Evolutionary conservation across 2,797 vertebrate genomes (phyloP).

Genomic region (Adrianichthys oophorus): DNA sequence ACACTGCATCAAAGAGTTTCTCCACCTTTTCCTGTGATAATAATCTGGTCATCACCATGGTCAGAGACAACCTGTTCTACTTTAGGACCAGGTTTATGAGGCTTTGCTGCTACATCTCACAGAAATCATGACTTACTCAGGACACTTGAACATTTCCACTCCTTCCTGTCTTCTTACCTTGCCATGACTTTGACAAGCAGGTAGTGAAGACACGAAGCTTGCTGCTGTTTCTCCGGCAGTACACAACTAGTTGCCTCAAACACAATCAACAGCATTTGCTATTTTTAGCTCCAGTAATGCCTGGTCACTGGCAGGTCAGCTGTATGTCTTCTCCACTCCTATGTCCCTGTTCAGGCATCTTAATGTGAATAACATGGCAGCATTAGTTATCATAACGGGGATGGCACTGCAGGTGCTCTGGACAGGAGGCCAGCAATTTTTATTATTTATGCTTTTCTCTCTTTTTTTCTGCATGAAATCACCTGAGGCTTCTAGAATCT

Average conservation of each 20-base stretch:
- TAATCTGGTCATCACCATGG: conserved; percentile 76
- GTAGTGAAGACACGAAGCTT: too few relatives aligned
- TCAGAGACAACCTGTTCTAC: conserved; percentile 60
- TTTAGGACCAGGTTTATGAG: conserved; percentile 29
- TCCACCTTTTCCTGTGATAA: conserved; percentile 12
- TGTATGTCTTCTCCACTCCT: conserved; percentile 6
- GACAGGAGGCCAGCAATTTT: conserved; percentile 22
- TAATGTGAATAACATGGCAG: conserved; percentile 35
- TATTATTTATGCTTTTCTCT: conserved; percentile 21
- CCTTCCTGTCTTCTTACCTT: not conserved
- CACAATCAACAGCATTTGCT: conserved; percentile 18
- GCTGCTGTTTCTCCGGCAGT: not conserved
- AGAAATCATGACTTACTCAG: not conserved
- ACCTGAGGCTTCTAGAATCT: conserved; percentile 43
- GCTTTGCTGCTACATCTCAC: conserved; percentile 7
- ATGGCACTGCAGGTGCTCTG: conserved; percentile 17
- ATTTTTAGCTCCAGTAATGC: conserved; percentile 54
- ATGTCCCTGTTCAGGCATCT: conserved; percentile 57
- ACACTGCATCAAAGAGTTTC: not conserved
- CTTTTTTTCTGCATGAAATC: conserved; percentile 16
- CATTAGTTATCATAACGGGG: conserved; percentile 46
- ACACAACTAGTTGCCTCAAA: conserved; percentile 29
- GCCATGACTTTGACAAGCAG: not conserved
- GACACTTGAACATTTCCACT: not conserved
- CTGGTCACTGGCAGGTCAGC: conserved; percentile 33